These are phyloP conservation scores for Eclectus roratus DNA, from an alignment of 2,113 vertebrate species.

Conservation along the genomic window DNA sequence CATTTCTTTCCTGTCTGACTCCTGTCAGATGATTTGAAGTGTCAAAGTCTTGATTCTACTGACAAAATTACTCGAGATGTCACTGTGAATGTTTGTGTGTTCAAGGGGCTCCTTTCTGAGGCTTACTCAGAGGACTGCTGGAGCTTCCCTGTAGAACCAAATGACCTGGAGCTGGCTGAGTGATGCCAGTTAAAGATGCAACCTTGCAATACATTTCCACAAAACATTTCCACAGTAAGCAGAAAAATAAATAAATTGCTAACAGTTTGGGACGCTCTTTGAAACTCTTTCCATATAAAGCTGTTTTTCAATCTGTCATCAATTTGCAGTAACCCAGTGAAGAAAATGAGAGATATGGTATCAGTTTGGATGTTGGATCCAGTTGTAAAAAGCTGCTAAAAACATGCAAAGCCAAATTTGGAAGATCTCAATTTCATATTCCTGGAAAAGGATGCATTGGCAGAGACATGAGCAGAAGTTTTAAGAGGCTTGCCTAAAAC, in stretches of 20 bases:
- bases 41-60: neutral
- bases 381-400: constrained; percentile 56
- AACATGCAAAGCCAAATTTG: constrained; percentile 28
- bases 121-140: neutral
- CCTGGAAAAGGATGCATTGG: constrained; percentile 34
- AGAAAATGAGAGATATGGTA: constrained; percentile 27
- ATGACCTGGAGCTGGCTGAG: neutral
- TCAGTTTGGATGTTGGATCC: constrained; percentile 30
- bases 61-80: neutral
- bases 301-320: constrained; percentile 57
- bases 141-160: neutral
- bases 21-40: neutral
- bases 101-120: neutral
- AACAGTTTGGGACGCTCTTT: constrained; percentile 30
- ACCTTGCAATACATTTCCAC: neutral
- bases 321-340: constrained; percentile 21
- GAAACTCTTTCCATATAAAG: constrained; percentile 27
- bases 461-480: constrained; percentile 32
- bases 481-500: constrained; percentile 3
- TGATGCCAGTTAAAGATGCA: neutral
- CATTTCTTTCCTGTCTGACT: neutral
- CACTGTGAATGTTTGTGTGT: neutral
- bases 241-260: constrained; percentile 29
- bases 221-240: constrained; percentile 14
- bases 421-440: constrained; percentile 15